These are phyloP conservation scores for Polymixis lichenea DNA, from an alignment of 2,888 invertebrate genomes.

Conservation along the genomic window DNA sequence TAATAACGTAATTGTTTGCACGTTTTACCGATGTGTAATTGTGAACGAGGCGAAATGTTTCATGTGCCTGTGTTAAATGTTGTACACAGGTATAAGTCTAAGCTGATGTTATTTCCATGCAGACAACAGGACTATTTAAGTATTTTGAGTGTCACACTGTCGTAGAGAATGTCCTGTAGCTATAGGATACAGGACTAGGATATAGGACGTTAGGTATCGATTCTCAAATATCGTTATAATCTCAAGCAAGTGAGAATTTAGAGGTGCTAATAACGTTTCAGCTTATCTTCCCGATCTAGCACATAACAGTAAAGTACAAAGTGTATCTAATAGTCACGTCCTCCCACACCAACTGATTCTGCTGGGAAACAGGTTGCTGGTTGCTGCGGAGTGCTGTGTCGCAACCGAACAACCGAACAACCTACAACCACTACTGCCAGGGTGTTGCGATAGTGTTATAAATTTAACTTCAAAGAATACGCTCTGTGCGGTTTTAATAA, in stretches of 20 bases:
- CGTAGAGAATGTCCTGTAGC: neutral
- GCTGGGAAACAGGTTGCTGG: slow-evolving; percentile 32
- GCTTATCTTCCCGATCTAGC: slow-evolving; percentile 33
- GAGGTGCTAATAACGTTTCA: slow-evolving; percentile 24
- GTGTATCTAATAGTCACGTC: slow-evolving; percentile 28
- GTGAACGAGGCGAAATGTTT: neutral
- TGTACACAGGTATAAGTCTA: neutral
- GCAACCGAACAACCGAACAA: neutral
- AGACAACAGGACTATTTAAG: neutral
- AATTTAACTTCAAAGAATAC: neutral
- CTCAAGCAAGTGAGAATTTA: slow-evolving; percentile 4
- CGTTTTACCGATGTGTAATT: neutral
- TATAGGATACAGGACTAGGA: neutral
- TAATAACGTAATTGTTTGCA: neutral
- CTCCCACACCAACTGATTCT: slow-evolving; percentile 40
- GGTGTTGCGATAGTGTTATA: neutral
- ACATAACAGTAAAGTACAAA: slow-evolving; percentile 25
- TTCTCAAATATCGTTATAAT: neutral
- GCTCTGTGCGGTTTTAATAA: neutral
- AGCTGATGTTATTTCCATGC: neutral
- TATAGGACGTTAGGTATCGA: neutral
- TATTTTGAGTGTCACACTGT: neutral
- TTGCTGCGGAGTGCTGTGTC: slow-evolving; percentile 11
- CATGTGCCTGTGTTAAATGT: neutral
- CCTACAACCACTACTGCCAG: slow-evolving; percentile 6